These are phyloP conservation scores for Muricea muricata DNA, from an alignment of 92 coral and sea anemone species.

Conservation along the genomic window DNA sequence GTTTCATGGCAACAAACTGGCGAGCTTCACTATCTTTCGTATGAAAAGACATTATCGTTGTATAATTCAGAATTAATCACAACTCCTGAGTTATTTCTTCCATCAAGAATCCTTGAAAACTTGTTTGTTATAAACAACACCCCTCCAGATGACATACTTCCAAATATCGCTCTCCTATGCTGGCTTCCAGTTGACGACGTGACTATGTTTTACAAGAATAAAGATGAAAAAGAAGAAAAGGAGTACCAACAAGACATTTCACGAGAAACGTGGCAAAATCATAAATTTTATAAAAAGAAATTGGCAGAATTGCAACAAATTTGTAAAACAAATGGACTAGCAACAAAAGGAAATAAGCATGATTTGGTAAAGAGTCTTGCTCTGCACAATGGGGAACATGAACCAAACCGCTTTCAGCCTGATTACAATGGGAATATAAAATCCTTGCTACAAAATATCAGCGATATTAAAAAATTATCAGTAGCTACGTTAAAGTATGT, in stretches of 20 bases:
- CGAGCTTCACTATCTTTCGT: conserved; percentile 57
- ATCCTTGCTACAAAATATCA: conserved; percentile 32
- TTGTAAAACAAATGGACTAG: conserved; percentile 42
- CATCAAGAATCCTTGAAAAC: conserved; percentile 47
- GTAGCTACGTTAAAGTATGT: conserved; percentile 60
- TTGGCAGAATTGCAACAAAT: conserved; percentile 13
- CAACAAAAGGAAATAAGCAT: conserved; percentile 46
- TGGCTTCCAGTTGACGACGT: conserved; percentile 64
- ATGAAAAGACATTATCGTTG: conserved; percentile 14
- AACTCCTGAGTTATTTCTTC: conserved; percentile 47
- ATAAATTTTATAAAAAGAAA: conserved; percentile 46
- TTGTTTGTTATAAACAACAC: conserved; percentile 47
- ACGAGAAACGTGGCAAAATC: conserved; percentile 67
- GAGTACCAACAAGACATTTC: conserved; percentile 47
- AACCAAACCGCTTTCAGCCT: conserved; percentile 30
- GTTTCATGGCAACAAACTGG: conserved; percentile 43
- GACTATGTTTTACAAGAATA: conserved; percentile 29
- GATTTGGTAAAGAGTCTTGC: conserved; percentile 53
- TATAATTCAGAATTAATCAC: conserved; percentile 16
- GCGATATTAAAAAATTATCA: conserved; percentile 56
- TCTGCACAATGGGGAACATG: conserved; percentile 21
- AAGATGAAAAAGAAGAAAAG: conserved; percentile 46
- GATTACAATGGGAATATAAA: conserved; percentile 22
- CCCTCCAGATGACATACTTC: conserved; percentile 40
- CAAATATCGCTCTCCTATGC: conserved; percentile 25